phyloP scores from a whole-genome alignment of 2,797 vertebrate genomes.

The Tadarida brasiliensis region DNA sequence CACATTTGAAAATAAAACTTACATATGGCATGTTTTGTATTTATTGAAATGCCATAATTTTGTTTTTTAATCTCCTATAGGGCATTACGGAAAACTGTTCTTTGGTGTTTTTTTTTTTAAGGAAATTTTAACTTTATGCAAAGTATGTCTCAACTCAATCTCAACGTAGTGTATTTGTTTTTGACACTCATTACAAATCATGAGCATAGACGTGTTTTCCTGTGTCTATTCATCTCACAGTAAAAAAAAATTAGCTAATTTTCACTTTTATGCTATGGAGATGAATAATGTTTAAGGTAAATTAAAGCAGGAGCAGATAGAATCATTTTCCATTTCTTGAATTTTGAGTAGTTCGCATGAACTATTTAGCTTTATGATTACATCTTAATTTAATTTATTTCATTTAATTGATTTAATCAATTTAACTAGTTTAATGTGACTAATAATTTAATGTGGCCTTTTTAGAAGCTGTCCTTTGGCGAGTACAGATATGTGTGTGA shows the following conservation, averaged over 20 bases:
- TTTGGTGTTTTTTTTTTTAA: not conserved
- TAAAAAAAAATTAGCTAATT: not conserved
- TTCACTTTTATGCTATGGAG: accelerated
- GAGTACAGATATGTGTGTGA: accelerated
- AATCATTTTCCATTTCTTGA: not conserved
- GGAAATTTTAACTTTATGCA: not conserved
- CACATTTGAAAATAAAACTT: slow-evolving; percentile 39
- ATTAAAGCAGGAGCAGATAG: not conserved
- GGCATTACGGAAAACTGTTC: not conserved
- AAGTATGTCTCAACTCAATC: not conserved
- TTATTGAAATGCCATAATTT: not conserved
- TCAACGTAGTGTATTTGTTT: not conserved
- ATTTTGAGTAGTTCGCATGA: not conserved
- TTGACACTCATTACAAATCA: not conserved
- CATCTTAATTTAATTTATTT: not conserved
- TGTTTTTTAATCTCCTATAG: not conserved
- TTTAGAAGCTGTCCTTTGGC: not conserved
- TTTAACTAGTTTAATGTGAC: not conserved
- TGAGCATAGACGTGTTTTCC: not conserved
- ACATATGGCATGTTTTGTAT: not conserved
- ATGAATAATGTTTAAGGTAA: not conserved
- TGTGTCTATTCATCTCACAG: not conserved
- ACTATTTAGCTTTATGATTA: not conserved
- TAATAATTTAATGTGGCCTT: accelerated
- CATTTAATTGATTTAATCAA: not conserved